A percentile compares a stretch with the other conserved stretches of the same genome.
Conservation (phyloP, 2,797 vertebrate genomes). For the Phyllotis vaccarum region DNA sequence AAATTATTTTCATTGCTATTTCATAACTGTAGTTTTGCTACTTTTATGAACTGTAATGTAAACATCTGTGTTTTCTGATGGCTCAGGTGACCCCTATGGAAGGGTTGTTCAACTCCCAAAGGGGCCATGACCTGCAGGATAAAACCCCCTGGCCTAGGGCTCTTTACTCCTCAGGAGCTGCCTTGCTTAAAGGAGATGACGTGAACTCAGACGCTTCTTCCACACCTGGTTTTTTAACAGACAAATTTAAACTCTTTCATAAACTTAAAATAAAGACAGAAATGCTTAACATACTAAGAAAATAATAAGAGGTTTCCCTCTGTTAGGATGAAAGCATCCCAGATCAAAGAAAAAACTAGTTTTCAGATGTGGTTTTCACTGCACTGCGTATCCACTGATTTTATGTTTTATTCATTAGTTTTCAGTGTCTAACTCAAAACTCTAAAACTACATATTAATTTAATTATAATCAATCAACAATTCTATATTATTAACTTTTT, state of each 20-base stretch:
- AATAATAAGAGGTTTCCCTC: neutral
- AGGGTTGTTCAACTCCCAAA: neutral
- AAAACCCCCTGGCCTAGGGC: neutral
- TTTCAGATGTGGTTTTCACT: constrained; percentile 36
- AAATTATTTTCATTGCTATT: neutral
- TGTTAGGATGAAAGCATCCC: neutral
- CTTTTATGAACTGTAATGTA: neutral
- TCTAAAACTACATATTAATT: neutral
- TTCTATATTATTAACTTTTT: constrained; percentile 27
- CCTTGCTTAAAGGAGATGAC: neutral
- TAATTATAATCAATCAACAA: constrained; percentile 17
- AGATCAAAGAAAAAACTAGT: neutral
- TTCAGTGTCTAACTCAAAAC: constrained; percentile 10
- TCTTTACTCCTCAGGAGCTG: neutral
- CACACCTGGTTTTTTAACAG: neutral
- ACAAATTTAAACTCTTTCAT: constrained; percentile 14
- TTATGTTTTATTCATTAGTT: neutral
- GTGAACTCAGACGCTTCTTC: neutral
- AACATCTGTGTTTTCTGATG: neutral
- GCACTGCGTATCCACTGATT: neutral
- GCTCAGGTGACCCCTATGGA: neutral
- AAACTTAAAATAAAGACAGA: neutral
- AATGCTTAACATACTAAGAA: neutral
- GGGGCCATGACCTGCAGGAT: fast-evolving
- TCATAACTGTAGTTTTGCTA: neutral